A percentile compares a stretch with the other conserved stretches of the same genome.
These are phyloP conservation scores for Strix occidentalis DNA, from an alignment of 2,797 vertebrate genomes.

Conservation along the genomic window DNA sequence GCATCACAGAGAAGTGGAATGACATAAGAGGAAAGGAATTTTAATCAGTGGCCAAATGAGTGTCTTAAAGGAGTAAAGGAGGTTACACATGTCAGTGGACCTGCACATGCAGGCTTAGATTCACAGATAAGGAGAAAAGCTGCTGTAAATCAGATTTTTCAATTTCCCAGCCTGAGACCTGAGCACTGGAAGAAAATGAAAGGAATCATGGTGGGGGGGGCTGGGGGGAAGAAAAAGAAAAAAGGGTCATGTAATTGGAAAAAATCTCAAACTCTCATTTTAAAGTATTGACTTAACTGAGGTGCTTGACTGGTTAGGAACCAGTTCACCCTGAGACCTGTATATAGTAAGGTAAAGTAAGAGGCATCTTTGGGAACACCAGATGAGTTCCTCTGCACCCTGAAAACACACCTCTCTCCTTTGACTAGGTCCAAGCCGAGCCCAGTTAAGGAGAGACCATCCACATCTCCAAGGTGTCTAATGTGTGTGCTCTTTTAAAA, in stretches of 20 bases:
- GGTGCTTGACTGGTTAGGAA: background rate
- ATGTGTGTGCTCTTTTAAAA: background rate
- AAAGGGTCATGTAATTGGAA: background rate
- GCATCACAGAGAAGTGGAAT: background rate
- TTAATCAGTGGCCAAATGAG: background rate
- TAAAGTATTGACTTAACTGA: background rate
- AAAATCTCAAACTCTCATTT: background rate
- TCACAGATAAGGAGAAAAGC: background rate
- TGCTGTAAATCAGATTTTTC: background rate
- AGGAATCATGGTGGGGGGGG: background rate
- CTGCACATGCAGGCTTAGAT: accelerated
- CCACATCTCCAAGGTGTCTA: accelerated
- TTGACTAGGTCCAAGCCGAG: background rate
- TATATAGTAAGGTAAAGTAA: background rate
- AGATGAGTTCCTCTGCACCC: background rate
- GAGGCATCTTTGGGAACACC: background rate
- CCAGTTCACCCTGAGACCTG: background rate
- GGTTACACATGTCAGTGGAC: accelerated
- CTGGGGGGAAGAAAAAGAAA: accelerated
- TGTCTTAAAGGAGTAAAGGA: accelerated
- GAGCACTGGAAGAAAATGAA: background rate
- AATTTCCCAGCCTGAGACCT: background rate
- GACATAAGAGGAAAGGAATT: background rate
- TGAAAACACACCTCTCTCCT: background rate
- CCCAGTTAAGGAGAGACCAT: background rate